Conservation (phyloP, 2,113 vertebrate genomes). For the Hyaena hyaena region DNA sequence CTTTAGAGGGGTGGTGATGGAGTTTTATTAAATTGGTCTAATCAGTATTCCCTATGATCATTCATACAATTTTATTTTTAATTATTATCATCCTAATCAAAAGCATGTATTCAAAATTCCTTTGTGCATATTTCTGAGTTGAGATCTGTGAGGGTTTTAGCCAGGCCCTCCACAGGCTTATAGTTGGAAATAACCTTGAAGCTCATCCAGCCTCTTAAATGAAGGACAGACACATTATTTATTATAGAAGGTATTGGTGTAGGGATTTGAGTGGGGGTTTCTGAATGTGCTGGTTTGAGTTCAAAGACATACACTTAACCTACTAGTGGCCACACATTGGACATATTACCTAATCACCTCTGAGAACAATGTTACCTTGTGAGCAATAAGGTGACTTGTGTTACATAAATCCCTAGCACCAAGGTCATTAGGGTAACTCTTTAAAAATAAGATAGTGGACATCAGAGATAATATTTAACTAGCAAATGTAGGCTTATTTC, state of each 20-base stretch:
- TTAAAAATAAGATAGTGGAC: background rate
- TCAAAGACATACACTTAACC: background rate
- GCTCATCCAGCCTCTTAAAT: background rate
- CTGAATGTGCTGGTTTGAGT: background rate
- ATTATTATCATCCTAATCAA: slow-evolving; percentile 68
- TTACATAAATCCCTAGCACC: background rate
- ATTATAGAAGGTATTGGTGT: background rate
- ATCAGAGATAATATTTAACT: background rate
- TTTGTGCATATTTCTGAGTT: background rate
- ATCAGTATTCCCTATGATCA: slow-evolving; percentile 68
- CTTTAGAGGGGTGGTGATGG: slow-evolving; percentile 70
- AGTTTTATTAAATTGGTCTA: slow-evolving; percentile 76
- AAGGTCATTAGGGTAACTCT: background rate
- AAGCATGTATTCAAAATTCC: background rate
- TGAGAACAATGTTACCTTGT: background rate
- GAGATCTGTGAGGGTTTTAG: background rate
- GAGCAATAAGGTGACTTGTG: background rate
- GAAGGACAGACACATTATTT: background rate
- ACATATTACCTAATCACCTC: background rate
- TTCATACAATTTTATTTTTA: slow-evolving; percentile 75
- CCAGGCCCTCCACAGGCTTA: slow-evolving; percentile 38
- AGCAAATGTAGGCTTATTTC: background rate
- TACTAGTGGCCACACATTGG: background rate
- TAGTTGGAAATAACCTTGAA: background rate
- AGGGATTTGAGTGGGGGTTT: background rate